Evolutionary conservation across 2,113 vertebrate species (phyloP), one percentile per base, ranked within the genome.

Genomic region (Callionymus lyra): DNA sequence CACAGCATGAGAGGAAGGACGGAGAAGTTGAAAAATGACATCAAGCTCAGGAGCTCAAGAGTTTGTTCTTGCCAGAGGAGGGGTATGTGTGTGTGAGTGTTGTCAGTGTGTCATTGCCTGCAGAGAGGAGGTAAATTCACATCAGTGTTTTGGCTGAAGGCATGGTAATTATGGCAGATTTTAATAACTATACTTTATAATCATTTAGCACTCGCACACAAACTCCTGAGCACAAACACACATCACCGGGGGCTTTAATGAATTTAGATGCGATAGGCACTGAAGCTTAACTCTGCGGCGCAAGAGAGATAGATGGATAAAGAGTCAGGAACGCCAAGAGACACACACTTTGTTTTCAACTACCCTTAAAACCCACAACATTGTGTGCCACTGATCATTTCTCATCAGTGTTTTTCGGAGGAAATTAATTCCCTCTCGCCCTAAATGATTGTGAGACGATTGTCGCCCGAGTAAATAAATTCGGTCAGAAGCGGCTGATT

Each of bases 131-230:
- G 72, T 74, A 77, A 68, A 72, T 70, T 72, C 63, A 61, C 72
- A 69, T 74, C 65, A 60, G 53, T 72, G 76, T 79, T 82, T 82
- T 72, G 67, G 76, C 76, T 66, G 70, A 54, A 51, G 76, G 78
- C 68, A 32, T 69, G 65, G 72, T 69, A 78, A 80, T 78, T 74
- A 82, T 73, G 72, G 62, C 59, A 62, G 38, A 71, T 82, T 82
- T 78, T 80, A 82, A 82, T 80, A 80, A 80, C 74, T 67, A 59
- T 69, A 74, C 74, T 82, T 78, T 82, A 79, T 82, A 80, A 82
- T 78, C 66, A 76, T 80, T 80, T 82, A 74, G 66, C 51, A 50
- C 56, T 71, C 67, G 76, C 21, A 41, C 45, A 11, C 37, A 41
- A 41, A 43, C 38, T 34, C 31, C 21, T 39, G 56, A 46, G 47